These are phyloP conservation scores for Rafetus swinhoei DNA, from an alignment of 2,113 vertebrate species.

Conservation along the genomic window DNA sequence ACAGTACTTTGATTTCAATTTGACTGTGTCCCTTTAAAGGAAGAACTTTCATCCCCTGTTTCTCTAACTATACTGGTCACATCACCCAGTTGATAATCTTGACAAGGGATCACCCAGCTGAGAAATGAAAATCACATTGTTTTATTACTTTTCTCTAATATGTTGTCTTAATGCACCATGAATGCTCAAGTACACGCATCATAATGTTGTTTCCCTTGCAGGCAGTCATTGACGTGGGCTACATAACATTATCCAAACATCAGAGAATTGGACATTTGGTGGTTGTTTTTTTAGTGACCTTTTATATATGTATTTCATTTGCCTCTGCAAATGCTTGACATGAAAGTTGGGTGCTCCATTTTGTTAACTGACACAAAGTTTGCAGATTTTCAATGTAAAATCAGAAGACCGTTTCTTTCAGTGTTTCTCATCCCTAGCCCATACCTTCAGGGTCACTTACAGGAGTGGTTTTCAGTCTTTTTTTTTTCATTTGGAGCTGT, in stretches of 20 bases:
- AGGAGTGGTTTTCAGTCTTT: not conserved
- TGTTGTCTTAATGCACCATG: not conserved
- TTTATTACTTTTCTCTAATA: not conserved
- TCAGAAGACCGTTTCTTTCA: not conserved
- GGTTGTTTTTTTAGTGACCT: slow-evolving; percentile 47
- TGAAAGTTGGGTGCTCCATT: not conserved
- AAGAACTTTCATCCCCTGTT: not conserved
- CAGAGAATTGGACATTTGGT: slow-evolving; percentile 35
- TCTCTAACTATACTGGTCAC: not conserved
- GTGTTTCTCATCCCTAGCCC: not conserved
- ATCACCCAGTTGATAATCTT: not conserved
- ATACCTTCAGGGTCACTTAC: not conserved
- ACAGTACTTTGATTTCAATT: not conserved
- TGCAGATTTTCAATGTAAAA: not conserved
- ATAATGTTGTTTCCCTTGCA: not conserved
- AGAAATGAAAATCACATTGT: slow-evolving; percentile 43
- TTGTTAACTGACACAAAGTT: slow-evolving; percentile 16
- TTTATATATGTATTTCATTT: not conserved
- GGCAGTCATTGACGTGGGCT: not conserved
- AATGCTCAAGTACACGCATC: slow-evolving; percentile 14
- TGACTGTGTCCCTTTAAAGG: not conserved
- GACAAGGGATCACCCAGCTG: slow-evolving; percentile 35
- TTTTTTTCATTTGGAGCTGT: no score
- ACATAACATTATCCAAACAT: not conserved
- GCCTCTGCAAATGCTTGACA: slow-evolving; percentile 31